Percentiles rank a stretch among this genome's conserved stretches.
Evolutionary conservation across 2,888 invertebrate genomes (phyloP).

Genomic region (Thymelicus acteon): DNA sequence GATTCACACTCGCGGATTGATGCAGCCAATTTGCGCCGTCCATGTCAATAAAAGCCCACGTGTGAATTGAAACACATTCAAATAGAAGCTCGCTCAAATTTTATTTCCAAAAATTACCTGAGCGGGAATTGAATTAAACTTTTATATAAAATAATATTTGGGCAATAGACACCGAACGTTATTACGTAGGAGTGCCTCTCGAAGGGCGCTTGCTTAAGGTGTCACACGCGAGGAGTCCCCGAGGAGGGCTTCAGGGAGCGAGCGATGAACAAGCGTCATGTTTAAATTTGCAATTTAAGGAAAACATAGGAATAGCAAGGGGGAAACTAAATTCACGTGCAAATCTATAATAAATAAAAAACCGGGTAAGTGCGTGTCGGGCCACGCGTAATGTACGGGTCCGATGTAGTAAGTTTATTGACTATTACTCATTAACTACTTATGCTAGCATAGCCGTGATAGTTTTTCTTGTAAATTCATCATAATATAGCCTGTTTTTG

Average conservation of each 20-base stretch:
- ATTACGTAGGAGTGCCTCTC: background rate
- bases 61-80: background rate
- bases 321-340: background rate
- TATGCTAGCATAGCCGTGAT: too few relatives aligned
- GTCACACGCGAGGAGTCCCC: slow-evolving; percentile 18
- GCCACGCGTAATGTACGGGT: too few relatives aligned
- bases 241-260: slow-evolving; percentile 10
- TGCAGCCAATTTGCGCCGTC: background rate
- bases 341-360: background rate
- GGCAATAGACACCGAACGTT: slow-evolving; percentile 1
- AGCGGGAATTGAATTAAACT: background rate
- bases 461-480: too few relatives aligned
- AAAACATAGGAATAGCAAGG: slow-evolving; percentile 25
- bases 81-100: background rate
- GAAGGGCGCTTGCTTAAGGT: slow-evolving; percentile 14
- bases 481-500: too few relatives aligned
- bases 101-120: background rate
- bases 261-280: slow-evolving; percentile 50
- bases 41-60: background rate
- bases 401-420: too few relatives aligned
- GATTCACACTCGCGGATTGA: too few relatives aligned
- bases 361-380: too few relatives aligned
- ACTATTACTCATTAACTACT: too few relatives aligned
- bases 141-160: slow-evolving; percentile 1
- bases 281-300: slow-evolving; percentile 73